Evolutionary conservation across 2,888 invertebrate genomes (phyloP), one percentile per base, ranked within the genome.

Genomic region (Heliconius charithonia): DNA sequence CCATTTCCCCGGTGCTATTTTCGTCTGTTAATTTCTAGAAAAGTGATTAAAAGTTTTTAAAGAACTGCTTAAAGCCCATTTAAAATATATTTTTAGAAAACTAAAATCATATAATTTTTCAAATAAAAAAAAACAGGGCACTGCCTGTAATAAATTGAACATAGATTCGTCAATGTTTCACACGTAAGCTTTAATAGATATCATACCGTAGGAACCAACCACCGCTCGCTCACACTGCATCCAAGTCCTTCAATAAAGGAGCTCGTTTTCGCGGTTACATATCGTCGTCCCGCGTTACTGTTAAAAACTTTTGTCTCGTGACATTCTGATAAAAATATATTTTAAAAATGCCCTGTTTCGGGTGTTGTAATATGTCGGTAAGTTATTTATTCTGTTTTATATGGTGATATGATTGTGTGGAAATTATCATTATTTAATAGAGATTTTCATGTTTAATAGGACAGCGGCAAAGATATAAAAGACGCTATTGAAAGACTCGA

Each of bases 281-380:
- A 22, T 22, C 63, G 12, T 22, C 41, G 3, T 56, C 22, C 22
- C 37, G 32, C 27, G 19, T 73, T 59, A 19, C 51, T 27, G 16
- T 32, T 32, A 59, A n/a, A 59, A 56, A 72, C n/a, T 59, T 72
- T n/a, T 3, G 13, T 59, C 0, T 13, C 1, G 56, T 13, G 56
- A 59, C 32, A 22, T 71, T 29, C 22, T 29, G 2, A 51, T n/a
- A 72, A 72, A n/a, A 4, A 3, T 3, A n/a, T 29, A n/a, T 22
- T 25, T 7, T 13, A 59, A 72, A 59, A 72, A 72, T 59, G 71
- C 71, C 56, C 9, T 72, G 71, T 59, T 59, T 72, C 27, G 71
- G 71, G 3, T 72, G 71, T 32, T 72, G 71, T 59, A 72, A 59
- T 59, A 3, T 56, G n/a, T 72, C 71, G 71, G 71, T 72, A 72